Evolutionary conservation across 2,113 vertebrate species (phyloP).

Genomic region (Halichoeres trimaculatus): DNA sequence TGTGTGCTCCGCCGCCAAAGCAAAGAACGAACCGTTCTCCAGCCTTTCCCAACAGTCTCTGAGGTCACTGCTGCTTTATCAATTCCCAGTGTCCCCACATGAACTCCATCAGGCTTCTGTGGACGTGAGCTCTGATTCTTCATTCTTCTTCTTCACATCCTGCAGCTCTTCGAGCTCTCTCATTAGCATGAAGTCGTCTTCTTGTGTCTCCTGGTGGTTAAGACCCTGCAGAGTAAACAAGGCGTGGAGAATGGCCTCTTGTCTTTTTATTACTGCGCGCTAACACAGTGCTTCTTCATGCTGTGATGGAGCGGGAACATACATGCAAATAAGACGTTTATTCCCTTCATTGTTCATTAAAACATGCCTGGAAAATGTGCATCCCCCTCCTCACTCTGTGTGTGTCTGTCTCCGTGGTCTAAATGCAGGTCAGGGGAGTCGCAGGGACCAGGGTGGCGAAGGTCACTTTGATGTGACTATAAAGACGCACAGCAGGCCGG

Average conservation of each 20-base stretch:
- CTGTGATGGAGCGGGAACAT: conserved; percentile 5
- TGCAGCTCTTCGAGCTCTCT: conserved; percentile 53
- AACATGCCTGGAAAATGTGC: conserved; percentile 53
- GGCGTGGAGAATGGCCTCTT: conserved; percentile 65
- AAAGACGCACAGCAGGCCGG: conserved; percentile 73
- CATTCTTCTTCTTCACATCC: conserved; percentile 1
- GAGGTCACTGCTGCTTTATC: too few species aligned
- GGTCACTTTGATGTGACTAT: conserved; percentile 81
- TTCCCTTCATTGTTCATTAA: conserved; percentile 12
- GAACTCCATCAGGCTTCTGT: too few species aligned
- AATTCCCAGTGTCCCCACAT: too few species aligned
- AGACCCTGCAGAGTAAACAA: conserved; percentile 64
- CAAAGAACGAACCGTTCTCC: too few species aligned
- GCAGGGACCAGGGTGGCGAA: conserved; percentile 56
- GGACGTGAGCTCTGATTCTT: too few species aligned
- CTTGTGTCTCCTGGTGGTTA: conserved; percentile 49
- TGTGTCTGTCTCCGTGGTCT: conserved; percentile 26
- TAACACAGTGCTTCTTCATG: conserved; percentile 47
- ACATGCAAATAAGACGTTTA: conserved; percentile 3
- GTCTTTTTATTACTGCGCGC: conserved; percentile 64
- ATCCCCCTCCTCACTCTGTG: conserved; percentile 3
- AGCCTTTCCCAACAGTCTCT: too few species aligned
- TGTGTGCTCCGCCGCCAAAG: too few species aligned
- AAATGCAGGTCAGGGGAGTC: conserved; percentile 34
- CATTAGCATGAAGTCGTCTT: conserved; percentile 69